Base-by-base conservation (phyloP, 2,797 vertebrate genomes). In the Phataginus tricuspis region DNA sequence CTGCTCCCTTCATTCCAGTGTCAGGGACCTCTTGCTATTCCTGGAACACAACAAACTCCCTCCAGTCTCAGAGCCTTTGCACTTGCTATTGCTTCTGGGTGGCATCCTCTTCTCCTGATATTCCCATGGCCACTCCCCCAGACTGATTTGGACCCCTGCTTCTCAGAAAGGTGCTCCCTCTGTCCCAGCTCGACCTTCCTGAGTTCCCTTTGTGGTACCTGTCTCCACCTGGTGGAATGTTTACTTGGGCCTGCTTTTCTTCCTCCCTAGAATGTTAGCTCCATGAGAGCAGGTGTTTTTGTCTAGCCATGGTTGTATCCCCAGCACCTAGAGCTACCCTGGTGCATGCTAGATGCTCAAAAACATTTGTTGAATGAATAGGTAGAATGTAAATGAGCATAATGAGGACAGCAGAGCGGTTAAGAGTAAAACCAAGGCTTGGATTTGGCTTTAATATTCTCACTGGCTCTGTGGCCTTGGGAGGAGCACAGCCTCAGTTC, bases 11-110 rank as follows among this genome's bases (percentile, higher is more conserved):
- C 25, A 37, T 63, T 68, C 42, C 63, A 31, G 66, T 34, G 1
- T 53, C 45, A 42, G 31, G 16, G 49, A 42, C 39, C 37, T 82
- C 61, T 55, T 59, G 64, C 86, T 68, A 7, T 34, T 66, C 82
- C 57, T 45, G 51, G 61, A 78, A 53, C 37, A 39, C 0, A 88
- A 66, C 10, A 72, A 89, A n/a, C 15, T 66, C 25, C 2, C 29
- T 29, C 42, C 31, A 31, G 78, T n/a, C 79, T 59, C 74, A 64
- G 79, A 87, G 34, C 69, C 92, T 94, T 55, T 94, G 92, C 63
- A 89, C 37, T 0, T 79, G 68, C 79, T 37, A 2, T 39, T 39
- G 57, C 61, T 77, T 34, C 61, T n/a, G 29, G 11, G 55, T 2
- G 21, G 34, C 14, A 23, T 6, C 21, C 49, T 82, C 29, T 63